Evolutionary conservation across 2,797 vertebrate species (phyloP), one percentile per base, ranked within the genome.

Genomic region (Oophaga sylvatica): DNA sequence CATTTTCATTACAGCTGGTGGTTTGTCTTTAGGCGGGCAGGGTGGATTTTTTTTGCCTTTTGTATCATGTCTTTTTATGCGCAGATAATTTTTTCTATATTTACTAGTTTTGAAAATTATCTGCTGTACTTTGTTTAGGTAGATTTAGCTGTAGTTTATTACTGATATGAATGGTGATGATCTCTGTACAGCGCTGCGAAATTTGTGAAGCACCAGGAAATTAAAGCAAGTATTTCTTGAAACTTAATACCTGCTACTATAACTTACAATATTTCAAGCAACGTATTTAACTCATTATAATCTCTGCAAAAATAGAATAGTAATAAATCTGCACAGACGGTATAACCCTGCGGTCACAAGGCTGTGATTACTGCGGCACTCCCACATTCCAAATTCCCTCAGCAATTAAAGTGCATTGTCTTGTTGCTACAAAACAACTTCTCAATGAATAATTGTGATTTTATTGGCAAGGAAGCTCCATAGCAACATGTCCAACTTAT

Each of bases 341-440:
- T 53, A 53, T 53, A 11, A 8, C 77, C 48, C 20, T 53, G 15
- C 22, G 6, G 8, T 57, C 26, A 45, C 59, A 73, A 26, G 29
- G 13, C 59, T 59, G 31, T 80, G 76, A 41, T 71, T 59, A 16
- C 53, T 12, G 63, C 45, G 77, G 78, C 68, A 81, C 85, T 73
- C 77, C 85, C 57, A 71, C 16, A 80, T 62, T 68, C 45, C 78
- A 29, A 19, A 35, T 31, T 67, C 80, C 65, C 67, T 73, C 15
- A 17, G 29, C 76, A 79, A 80, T 62, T 41, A 48, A 65, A 57
- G 13, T 59, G 29, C 35, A 31, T 7, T 45, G 29, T 80, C 65
- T 12, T 4, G 85, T 86, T 86, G 77, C 77, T 71, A 79, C 78
- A 80, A 86, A 86, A 71, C 71, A 78, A n/a, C 41, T 57, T 68